These are phyloP conservation scores for Lipotes vexillifer DNA, from an alignment of 2,113 vertebrate species.

Conservation along the genomic window DNA sequence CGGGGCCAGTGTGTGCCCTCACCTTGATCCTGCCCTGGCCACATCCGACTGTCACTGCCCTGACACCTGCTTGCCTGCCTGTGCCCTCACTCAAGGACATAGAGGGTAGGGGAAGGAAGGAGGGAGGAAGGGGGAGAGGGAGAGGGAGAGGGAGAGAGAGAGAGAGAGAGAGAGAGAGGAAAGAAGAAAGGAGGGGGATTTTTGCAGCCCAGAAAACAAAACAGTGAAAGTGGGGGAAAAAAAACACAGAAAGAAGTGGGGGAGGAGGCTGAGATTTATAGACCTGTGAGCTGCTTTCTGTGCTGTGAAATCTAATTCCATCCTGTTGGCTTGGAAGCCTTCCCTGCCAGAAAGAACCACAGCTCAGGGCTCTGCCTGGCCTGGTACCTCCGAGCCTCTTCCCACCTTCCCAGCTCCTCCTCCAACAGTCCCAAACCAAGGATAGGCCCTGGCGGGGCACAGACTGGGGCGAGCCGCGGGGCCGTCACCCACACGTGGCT, in stretches of 20 bases:
- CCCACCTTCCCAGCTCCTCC: neutral
- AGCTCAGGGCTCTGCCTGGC: constrained; percentile 8
- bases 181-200: constrained; percentile 34
- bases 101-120: constrained; percentile 17
- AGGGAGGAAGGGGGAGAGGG: neutral
- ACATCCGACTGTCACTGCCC: neutral
- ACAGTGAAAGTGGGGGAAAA: constrained; percentile 44
- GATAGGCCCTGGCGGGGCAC: neutral
- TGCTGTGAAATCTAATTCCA: constrained; percentile 73
- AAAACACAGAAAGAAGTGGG: constrained; percentile 34
- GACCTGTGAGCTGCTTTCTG: constrained; percentile 65
- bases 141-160: neutral
- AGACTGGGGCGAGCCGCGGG: neutral
- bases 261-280: constrained; percentile 72
- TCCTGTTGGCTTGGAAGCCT: constrained; percentile 61
- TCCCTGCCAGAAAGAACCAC: constrained; percentile 49
- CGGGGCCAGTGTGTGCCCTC: neutral
- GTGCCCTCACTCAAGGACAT: constrained; percentile 66
- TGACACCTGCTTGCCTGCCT: neutral
- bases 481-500: neutral
- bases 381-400: constrained; percentile 11
- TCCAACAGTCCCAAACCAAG: neutral
- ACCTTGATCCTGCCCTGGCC: neutral
- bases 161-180: neutral
- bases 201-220: constrained; percentile 68